Evolutionary conservation across 1,140 invertebrate species (phyloP), one percentile per base, ranked within the genome.

Genomic region (Microplitis demolitor): DNA sequence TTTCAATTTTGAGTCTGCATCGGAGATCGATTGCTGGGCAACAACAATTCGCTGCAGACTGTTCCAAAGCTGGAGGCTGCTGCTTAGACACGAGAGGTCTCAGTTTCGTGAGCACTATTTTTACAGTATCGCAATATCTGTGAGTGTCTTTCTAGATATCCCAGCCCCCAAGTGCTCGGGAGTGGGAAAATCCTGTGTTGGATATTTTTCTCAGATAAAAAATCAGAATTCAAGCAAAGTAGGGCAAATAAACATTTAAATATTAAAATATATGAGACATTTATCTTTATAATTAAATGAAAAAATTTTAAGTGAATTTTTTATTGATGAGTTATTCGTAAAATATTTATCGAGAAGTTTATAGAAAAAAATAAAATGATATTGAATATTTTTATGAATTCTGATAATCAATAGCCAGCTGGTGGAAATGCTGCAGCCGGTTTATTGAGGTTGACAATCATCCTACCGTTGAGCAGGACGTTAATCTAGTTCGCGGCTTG

Each of bases 401-500:
- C 11, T 45, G 6, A 45, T 45, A 45, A 45, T 45, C 39, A 11
- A 45, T 45, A 45, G 11, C 39, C 39, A 45, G 39, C 5, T 45
- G 39, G 6, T 11, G 39, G 39, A 5, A 45, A 45, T 45, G 39
- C 39, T 6, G 11, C 6, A 8, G 39, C 6, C 39, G 39, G 39
- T 69, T 69, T 60, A 74, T 74, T 64, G 45, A 58, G 53, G 24
- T 69, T 61, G 69, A 66, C 63, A 73, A 84, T 85, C 80, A 82
- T 85, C 79, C 77, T 78, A 82, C 82, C 81, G 80, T 80, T 81
- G 80, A 81, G 75, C 78, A 74, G 69, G 81, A 83, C 83, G 80
- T 80, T 85, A 84, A 85, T 83, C 82, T 80, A 83, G 80, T 84
- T 81, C 73, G 79, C 79, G 81, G 81, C 77, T 77, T 79, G 78